Conservation (phyloP, 2,113 vertebrate species). For the Phasianus colchicus region DNA sequence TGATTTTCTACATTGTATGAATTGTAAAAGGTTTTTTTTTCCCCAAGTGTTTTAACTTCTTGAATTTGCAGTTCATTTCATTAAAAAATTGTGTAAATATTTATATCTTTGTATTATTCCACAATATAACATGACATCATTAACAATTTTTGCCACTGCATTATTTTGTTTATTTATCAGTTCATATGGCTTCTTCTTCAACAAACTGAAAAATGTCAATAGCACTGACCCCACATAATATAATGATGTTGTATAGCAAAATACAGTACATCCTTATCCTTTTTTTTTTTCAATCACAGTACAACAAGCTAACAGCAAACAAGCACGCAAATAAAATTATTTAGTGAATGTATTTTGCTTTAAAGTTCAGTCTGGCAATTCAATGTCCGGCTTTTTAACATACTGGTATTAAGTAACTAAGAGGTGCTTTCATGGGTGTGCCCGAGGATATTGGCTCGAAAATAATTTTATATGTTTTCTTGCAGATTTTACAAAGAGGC, state of each 20-base stretch:
- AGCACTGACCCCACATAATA: not conserved
- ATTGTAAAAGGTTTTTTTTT: not conserved
- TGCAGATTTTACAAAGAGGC: not conserved
- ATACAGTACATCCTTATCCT: not conserved
- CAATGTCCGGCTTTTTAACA: not conserved
- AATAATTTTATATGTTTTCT: not conserved
- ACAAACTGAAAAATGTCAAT: not conserved
- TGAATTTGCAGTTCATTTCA: not conserved
- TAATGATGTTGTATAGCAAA: not conserved
- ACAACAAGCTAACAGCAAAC: not conserved
- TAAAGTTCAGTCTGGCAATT: not conserved
- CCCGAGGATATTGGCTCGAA: not conserved
- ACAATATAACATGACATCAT: not conserved
- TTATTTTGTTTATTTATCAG: not conserved
- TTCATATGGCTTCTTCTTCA: not conserved
- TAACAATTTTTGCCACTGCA: constrained; percentile 8
- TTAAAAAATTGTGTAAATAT: not conserved
- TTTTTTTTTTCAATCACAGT: not conserved
- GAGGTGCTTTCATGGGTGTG: not conserved
- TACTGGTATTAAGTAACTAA: not conserved
- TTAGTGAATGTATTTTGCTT: not conserved
- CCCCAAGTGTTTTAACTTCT: not conserved
- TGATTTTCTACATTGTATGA: constrained; percentile 11
- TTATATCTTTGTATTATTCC: constrained; percentile 19
- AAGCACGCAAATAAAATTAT: not conserved